Percentiles rank a stretch among this genome's conserved stretches.
phyloP scores from a whole-genome alignment of 2,113 vertebrate species.

The Marmota monax region DNA sequence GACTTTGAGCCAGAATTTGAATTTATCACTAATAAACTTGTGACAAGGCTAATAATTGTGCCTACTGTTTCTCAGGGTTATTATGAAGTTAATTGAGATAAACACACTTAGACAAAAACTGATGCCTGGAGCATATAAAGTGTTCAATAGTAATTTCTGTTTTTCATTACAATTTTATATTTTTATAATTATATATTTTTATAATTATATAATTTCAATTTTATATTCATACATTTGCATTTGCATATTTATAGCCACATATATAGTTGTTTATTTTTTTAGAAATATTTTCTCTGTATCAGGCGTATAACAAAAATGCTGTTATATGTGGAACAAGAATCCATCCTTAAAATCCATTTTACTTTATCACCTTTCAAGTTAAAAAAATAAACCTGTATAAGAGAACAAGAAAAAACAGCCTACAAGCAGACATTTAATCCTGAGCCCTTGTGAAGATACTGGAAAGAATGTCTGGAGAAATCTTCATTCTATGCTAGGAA shows the following conservation, averaged over 20 bases:
- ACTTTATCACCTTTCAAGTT: conserved; percentile 84
- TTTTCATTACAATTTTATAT: not conserved
- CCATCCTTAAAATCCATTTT: not conserved
- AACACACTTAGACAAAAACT: not conserved
- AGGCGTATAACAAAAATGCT: not conserved
- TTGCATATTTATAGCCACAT: not conserved
- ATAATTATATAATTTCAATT: not conserved
- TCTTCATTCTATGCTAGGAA: conserved; percentile 83
- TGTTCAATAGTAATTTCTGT: not conserved
- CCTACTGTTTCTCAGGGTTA: not conserved
- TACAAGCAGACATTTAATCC: conserved; percentile 89
- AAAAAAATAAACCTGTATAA: conserved; percentile 92
- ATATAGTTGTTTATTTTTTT: not conserved
- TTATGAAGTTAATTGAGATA: not conserved
- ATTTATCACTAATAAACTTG: not conserved
- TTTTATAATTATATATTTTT: no score
- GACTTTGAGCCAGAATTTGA: not conserved
- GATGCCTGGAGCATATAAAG: not conserved
- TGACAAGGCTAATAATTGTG: not conserved
- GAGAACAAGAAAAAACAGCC: conserved; percentile 82
- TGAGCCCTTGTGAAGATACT: conserved; percentile 88
- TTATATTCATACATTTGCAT: not conserved
- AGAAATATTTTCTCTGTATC: conserved; percentile 35
- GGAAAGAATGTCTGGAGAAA: conserved; percentile 90
- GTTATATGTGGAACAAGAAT: not conserved